These are phyloP conservation scores for Diaprepes abbreviatus DNA, from an alignment of 2,888 invertebrate species.

Conservation along the genomic window DNA sequence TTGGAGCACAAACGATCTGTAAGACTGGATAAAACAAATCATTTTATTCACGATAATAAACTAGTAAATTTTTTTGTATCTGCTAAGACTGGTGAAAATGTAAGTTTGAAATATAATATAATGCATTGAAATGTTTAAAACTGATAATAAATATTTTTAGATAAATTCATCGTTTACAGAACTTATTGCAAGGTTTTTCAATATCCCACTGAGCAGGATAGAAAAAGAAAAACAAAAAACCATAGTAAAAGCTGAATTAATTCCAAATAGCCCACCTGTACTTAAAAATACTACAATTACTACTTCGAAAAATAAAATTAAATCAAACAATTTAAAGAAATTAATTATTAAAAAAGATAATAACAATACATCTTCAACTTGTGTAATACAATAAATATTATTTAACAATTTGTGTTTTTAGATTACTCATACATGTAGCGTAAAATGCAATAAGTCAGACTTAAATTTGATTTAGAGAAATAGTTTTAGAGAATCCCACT, in stretches of 20 bases:
- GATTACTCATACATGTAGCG: no score
- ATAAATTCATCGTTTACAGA: constrained; percentile 77
- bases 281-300: background rate
- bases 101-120: constrained; percentile 61
- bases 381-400: constrained; percentile 32
- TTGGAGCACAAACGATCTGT: constrained; percentile 81
- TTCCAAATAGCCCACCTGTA: constrained; percentile 52
- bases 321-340: constrained; percentile 22
- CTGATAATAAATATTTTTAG: no score
- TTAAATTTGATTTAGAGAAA: no score
- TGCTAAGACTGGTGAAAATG: constrained; percentile 81
- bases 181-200: constrained; percentile 78
- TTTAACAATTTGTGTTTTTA: background rate
- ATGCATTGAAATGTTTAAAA: no score
- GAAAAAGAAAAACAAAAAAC: constrained; percentile 78
- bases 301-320: background rate
- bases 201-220: constrained; percentile 74
- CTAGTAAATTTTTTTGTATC: constrained; percentile 76
- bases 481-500: no score
- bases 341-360: background rate
- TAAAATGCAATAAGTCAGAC: no score
- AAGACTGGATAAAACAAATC: constrained; percentile 74
- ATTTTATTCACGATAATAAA: constrained; percentile 75
- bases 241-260: constrained; percentile 77
- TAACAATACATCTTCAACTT: constrained; percentile 6